Percentiles rank a stretch among this genome's conserved stretches.
These are phyloP conservation scores for Haliclona indistincta DNA, from an alignment of 37 sponge, comb jelly and placozoan species.

Conservation along the genomic window DNA sequence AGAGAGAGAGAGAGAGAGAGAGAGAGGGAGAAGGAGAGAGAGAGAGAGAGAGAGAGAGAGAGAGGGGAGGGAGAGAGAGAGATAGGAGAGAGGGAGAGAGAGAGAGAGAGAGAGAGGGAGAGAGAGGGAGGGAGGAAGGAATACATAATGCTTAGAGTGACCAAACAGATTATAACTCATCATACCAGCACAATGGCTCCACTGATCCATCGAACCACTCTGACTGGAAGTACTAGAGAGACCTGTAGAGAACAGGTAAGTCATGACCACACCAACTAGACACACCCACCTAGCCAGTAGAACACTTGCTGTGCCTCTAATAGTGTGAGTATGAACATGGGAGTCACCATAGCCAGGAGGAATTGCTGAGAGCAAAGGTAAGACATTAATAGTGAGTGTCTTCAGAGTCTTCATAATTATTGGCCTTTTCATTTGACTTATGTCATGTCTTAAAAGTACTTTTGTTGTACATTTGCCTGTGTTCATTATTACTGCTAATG, in stretches of 20 bases:
- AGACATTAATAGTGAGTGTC: neutral
- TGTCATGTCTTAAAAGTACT: no score
- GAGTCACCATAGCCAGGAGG: slow-evolving; percentile 17
- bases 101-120: no score
- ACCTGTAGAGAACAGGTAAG: no score
- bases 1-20: slow-evolving; percentile 31
- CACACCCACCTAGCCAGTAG: slow-evolving; percentile 51
- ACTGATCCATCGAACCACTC: slow-evolving; percentile 1
- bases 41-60: neutral
- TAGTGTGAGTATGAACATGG: slow-evolving; percentile 54
- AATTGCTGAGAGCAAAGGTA: slow-evolving; percentile 2
- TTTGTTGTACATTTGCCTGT: no score
- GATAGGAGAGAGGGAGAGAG: neutral
- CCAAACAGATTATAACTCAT: no score
- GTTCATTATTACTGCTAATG: no score
- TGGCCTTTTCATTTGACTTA: no score
- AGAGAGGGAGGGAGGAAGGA: no score
- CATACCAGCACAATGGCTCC: slow-evolving; percentile 18
- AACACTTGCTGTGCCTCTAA: slow-evolving; percentile 67
- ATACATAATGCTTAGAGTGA: no score
- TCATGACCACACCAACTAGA: no score
- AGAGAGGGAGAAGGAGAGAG: neutral
- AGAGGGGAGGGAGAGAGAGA: neutral
- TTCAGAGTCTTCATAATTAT: no score
- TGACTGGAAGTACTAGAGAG: no score